Base-by-base conservation (phyloP, 2,113 vertebrate species). In the Fukomys damarensis region DNA sequence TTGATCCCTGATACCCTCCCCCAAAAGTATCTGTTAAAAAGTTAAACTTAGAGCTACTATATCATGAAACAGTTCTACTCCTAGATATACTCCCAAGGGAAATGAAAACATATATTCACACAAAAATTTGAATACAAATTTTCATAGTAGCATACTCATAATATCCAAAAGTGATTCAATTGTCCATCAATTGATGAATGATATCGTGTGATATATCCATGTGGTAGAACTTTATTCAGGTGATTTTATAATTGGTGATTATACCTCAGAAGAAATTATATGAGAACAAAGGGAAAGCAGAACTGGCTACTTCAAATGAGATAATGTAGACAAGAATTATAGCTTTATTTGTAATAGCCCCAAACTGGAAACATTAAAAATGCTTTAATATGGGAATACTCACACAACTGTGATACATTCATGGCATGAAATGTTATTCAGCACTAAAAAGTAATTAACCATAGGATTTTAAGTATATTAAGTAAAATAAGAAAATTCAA, bases 161-260 rank as follows among this genome's bases (percentile, higher is more conserved):
- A 52, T 74, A 92, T 61, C 11, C 20, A 5, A 77, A 90, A 70
- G 22, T 81, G n/a, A 72, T 19, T 76, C 61, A 93, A 59, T 54
- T 79, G 35, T 79, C 49, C 43, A 32, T 66, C 77, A 52, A 0
- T 38, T n/a, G n/a, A 58, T 84, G 30, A 93, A 80, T 52, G 56
- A 52, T 72, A 66, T 84, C 74, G 17, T 38, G 24, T 88, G 70
- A 11, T 52, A 43, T 35, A 59, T 46, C 38, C 61, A 54, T 46
- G 17, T 13, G 17, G 49, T 61, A 20, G 17, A 76, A 65, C 89
- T 76, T 52, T 91, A 52, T 58, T 79, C 66, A 43, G 2, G 41
- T 72, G 28, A 85, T 85, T 95, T 89, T 76, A 65, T 49, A 74
- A 17, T 38, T 65, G 41, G n/a, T 70, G 49, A 96, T 61, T 86